Evolutionary conservation across 2,113 vertebrate species (phyloP).

Genomic region (Motacilla tschutschensis): DNA sequence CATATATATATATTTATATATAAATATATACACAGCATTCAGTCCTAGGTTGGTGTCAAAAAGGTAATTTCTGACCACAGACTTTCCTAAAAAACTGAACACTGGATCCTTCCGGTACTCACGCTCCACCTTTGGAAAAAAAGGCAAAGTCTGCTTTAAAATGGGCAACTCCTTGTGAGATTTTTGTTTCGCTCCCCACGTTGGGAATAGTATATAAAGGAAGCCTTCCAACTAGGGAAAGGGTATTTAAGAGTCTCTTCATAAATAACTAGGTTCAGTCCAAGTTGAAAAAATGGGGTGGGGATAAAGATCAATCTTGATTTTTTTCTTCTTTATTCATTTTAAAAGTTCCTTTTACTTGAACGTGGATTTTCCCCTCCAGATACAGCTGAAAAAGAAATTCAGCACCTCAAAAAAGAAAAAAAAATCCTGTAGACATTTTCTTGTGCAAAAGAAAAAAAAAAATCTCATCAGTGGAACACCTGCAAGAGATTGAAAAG

Average conservation of each 20-base stretch:
- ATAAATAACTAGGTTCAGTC: slow-evolving; percentile 95
- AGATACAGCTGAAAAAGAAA: slow-evolving; percentile 73
- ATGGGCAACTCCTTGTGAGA: slow-evolving; percentile 79
- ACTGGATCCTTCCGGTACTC: slow-evolving; percentile 86
- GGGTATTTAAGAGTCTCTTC: slow-evolving; percentile 91
- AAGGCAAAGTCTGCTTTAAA: slow-evolving; percentile 88
- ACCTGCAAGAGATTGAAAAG: slow-evolving; percentile 97
- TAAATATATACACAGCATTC: slow-evolving; percentile 89
- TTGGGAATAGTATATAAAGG: slow-evolving; percentile 88
- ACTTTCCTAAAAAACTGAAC: slow-evolving; percentile 90
- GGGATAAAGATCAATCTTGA: slow-evolving; percentile 81
- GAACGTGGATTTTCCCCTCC: slow-evolving; percentile 67
- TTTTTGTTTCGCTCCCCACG: slow-evolving; percentile 80
- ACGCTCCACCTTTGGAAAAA: slow-evolving; percentile 91
- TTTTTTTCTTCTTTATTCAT: slow-evolving; percentile 49
- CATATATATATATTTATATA: slow-evolving; percentile 80
- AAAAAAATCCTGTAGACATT: slow-evolving; percentile 70
- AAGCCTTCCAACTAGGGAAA: slow-evolving; percentile 94
- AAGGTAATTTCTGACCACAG: slow-evolving; percentile 83
- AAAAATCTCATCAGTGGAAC: slow-evolving; percentile 80
- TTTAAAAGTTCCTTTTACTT: slow-evolving; percentile 67
- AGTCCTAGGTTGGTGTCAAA: slow-evolving; percentile 88
- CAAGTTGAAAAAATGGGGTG: slow-evolving; percentile 78
- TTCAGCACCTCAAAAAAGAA: slow-evolving; percentile 77
- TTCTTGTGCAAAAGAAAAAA: slow-evolving; percentile 70